Evolutionary conservation across 2,888 invertebrate species (phyloP).

Genomic region (Leptothorax acervorum): DNA sequence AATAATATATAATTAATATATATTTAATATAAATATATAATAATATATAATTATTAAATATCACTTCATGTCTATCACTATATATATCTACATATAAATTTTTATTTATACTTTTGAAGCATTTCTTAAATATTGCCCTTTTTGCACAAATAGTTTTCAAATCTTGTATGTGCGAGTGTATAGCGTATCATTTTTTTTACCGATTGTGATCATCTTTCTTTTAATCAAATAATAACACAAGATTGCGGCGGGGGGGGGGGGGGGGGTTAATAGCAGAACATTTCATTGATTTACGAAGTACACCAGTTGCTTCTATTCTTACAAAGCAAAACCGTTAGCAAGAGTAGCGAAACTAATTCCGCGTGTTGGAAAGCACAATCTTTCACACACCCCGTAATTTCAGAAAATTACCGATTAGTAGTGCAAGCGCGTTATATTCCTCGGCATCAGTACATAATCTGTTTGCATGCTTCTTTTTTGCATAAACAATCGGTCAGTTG

Average conservation of each 20-base stretch:
- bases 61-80: too few species aligned
- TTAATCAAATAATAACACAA: constrained; percentile 17
- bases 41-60: too few species aligned
- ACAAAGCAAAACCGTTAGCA: constrained; percentile 1
- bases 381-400: constrained; percentile 43
- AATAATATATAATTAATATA: too few species aligned
- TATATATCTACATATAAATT: background rate
- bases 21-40: too few species aligned
- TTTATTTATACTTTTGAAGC: background rate
- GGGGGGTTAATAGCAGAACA: background rate
- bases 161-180: background rate
- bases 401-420: constrained; percentile 45
- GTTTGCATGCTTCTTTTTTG: constrained; percentile 34
- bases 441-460: background rate
- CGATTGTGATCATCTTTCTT: background rate
- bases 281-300: constrained; percentile 32
- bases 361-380: background rate
- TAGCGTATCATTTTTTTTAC: constrained; percentile 1
- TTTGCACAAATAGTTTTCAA: background rate
- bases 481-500: constrained; percentile 65
- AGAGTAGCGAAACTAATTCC: constrained; percentile 29
- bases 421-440: background rate
- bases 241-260: too few species aligned
- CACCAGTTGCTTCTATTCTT: background rate
- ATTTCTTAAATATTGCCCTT: background rate